phyloP scores from a whole-genome alignment of 1,140 invertebrate genomes.

The Myzus persicae region DNA sequence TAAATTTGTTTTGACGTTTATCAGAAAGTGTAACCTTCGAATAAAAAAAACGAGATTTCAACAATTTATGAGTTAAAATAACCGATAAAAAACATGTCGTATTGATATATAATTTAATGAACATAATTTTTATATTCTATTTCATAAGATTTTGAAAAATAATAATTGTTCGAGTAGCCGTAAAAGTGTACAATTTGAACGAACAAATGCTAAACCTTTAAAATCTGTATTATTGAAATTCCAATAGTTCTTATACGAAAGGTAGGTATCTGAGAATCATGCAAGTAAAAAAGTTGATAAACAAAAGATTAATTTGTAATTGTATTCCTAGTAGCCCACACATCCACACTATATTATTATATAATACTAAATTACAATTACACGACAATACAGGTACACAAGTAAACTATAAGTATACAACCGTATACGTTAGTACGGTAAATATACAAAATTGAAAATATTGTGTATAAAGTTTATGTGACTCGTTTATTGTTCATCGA shows the following conservation, averaged over 20 bases:
- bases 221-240: background rate
- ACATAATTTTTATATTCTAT: background rate
- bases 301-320: too few species aligned
- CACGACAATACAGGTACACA: background rate
- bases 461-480: too few species aligned
- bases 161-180: background rate
- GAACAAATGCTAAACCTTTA: background rate
- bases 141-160: background rate
- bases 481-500: too few species aligned
- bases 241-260: too few species aligned
- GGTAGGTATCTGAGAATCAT: too few species aligned
- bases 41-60: background rate
- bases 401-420: background rate
- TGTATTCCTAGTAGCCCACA: too few species aligned
- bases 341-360: too few species aligned
- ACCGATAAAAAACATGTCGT: background rate
- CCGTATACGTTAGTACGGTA: too few species aligned
- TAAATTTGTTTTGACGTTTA: slow-evolving; percentile 12
- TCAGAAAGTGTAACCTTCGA: background rate
- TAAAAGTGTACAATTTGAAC: background rate
- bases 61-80: background rate
- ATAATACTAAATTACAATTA: too few species aligned
- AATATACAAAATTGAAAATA: too few species aligned
- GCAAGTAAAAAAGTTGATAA: too few species aligned
- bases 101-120: background rate